Evolutionary conservation across 2,797 vertebrate genomes (phyloP), one percentile per base, ranked within the genome.

Genomic region (Gymnoscopelus microlampas): DNA sequence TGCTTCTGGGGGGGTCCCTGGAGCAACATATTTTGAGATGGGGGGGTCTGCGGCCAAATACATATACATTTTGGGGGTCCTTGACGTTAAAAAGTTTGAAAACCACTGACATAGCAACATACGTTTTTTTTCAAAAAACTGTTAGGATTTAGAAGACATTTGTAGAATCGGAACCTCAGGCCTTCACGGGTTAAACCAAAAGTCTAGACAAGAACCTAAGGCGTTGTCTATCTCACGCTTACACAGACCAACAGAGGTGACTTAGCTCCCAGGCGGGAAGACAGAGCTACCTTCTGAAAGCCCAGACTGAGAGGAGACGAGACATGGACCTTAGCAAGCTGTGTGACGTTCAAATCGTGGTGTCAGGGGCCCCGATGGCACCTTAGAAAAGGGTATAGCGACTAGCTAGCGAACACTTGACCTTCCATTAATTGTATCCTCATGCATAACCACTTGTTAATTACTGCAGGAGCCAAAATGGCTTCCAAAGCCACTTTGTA

Each of bases 371-470:
- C 81, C 26, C 74, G 73, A 69, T 81, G 85, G 85, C 74, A 67
- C 86, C 82, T 19, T 19, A 77, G 86, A 77, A 90, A 91, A 90
- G 80, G 82, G 81, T 89, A 39, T 89, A 39, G 35, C 35, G 35
- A 39, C 35, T 39, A 89, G 74, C 81, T 69, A 77, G 1, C 56
- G 63, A 90, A 86, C 86, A 85, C 89, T 91, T 92, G 87, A 90
- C 88, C 90, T 91, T 91, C 89, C 87, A 81, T 91, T 90, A 93
- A 91, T 91, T 88, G 85, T 91, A 87, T 90, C 58, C 82, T 39
- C 79, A 85, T 90, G 86, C 88, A 91, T 89, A 91, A 89, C 87
- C 85, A 89, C 85, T 91, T 91, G 85, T 91, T 92, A 93, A 92
- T 92, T 91, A 91, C 80, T 89, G 71, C 64, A 75, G 81, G 79